phyloP scores from a whole-genome alignment of 1,140 invertebrate genomes.

The Cotesia vestalis region DNA sequence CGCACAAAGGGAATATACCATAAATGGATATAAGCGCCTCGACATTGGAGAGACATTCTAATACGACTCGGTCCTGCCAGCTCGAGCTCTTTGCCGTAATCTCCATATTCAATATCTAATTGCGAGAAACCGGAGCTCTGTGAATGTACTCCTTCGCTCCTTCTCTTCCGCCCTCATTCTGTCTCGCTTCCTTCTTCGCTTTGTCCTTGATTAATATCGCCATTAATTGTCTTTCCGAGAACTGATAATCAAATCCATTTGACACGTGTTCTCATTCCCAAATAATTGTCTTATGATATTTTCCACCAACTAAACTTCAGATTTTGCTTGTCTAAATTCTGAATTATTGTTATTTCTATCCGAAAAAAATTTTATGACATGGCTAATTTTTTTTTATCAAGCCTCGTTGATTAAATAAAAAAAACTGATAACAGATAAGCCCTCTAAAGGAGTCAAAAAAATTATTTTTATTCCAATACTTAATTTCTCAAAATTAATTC shows the following conservation, averaged over 20 bases:
- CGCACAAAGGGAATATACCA: conserved; percentile 34
- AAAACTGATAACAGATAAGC: too few species aligned
- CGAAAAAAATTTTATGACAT: too few species aligned
- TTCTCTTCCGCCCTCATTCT: not conserved
- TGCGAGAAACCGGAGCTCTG: conserved; percentile 27
- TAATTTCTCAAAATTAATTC: too few species aligned
- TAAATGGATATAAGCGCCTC: conserved; percentile 36
- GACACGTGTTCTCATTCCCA: too few species aligned
- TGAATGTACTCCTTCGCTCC: conserved; percentile 6
- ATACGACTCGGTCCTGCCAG: conserved; percentile 11
- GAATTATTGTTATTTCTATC: too few species aligned
- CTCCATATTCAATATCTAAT: conserved; percentile 38
- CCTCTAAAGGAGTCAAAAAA: too few species aligned
- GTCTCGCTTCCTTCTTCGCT: not conserved
- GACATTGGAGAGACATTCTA: conserved; percentile 15
- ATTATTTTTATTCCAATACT: too few species aligned
- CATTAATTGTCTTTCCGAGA: conserved; percentile 26
- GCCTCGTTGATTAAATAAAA: too few species aligned
- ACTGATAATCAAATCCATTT: conserved; percentile 3
- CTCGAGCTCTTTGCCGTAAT: conserved; percentile 28
- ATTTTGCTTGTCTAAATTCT: too few species aligned
- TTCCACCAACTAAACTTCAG: too few species aligned
- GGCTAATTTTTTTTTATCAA: too few species aligned
- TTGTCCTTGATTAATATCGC: conserved; percentile 20
- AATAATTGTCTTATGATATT: too few species aligned